Base-by-base conservation (phyloP, 2,797 vertebrate species). In the Hybognathus amarus region DNA sequence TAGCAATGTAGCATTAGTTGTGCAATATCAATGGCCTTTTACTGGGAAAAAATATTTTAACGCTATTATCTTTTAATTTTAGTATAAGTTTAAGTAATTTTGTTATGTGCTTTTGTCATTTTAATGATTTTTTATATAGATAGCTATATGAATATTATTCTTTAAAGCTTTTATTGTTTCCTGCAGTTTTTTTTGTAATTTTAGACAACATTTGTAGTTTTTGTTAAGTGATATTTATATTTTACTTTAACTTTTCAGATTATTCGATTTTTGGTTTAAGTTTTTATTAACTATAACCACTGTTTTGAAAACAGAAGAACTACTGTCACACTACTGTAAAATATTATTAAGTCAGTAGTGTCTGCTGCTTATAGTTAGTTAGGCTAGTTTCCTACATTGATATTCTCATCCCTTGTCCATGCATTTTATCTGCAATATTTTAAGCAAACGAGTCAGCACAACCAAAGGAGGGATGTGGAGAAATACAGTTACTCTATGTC, bases 381-480 rank as follows among this genome's bases (percentile, higher is more conserved):
- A 40, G 52, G 73, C 22, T 40, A 42, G 54, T 79, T 33, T 68
- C n/a, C 22, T 42, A 33, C n/a, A 18, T 33, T 33, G 78, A 61
- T 45, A 33, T 59, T 70, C 17, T 27, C 27, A 45, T 76, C 20
- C 45, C 18, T 18, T 82, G 54, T 38, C 30, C 33, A 30, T 67
- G 61, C 63, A 67, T 67, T 82, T 75, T 38, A 9, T 50, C 38
- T 10, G 45, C 45, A 20, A 33, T 54, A 42, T 76, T 76, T 83
- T n/a, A 18, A 56, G n/a, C 47, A 33, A 68, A 68, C 13, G 30
- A 38, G 42, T 74, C 36, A 24, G 59, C 70, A 78, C 66, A 70
- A 61, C 27, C 52, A 61, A 47, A 38, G 4, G 56, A 61, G 22
- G 15, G 66, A 69, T 52, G 40, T 67, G 52, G 64, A 61, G 38